Conservation (phyloP, 2,888 invertebrate genomes). For the Drosophila falleni region DNA sequence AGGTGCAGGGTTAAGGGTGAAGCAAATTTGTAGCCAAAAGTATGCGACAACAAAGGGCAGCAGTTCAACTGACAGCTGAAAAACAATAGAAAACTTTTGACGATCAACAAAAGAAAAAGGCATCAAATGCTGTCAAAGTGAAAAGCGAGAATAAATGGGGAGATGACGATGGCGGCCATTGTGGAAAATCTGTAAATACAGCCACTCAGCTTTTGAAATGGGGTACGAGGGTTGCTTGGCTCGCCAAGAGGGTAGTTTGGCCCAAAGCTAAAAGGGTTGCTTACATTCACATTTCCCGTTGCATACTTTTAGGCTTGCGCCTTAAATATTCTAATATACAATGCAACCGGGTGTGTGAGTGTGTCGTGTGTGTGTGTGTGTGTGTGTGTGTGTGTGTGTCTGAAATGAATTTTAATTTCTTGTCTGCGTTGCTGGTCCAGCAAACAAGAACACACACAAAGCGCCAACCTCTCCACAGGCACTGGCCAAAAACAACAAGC, state of each 20-base stretch:
- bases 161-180: conserved; percentile 66
- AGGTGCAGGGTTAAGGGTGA: conserved; percentile 35
- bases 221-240: conserved; percentile 50
- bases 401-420: conserved; percentile 83
- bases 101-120: conserved; percentile 66
- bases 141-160: conserved; percentile 28
- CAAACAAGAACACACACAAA: conserved; percentile 38
- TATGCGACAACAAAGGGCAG: conserved; percentile 70
- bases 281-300: conserved; percentile 47
- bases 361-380: too few relatives aligned
- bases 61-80: conserved; percentile 68
- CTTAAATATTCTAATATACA: conserved; percentile 74
- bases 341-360: conserved; percentile 22
- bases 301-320: conserved; percentile 81
- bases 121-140: conserved; percentile 9
- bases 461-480: conserved; percentile 8
- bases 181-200: conserved; percentile 53
- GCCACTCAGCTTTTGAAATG: conserved; percentile 35
- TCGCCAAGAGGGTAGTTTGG: conserved; percentile 48
- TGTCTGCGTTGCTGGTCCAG: conserved; percentile 56
- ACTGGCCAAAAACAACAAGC: conserved; percentile 67
- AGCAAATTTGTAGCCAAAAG: conserved; percentile 74
- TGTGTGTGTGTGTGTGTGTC: conserved; percentile 7
- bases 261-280: conserved; percentile 40
- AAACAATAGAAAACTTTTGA: conserved; percentile 74